Percentiles rank a stretch among this genome's conserved stretches.
These are phyloP conservation scores for Drosophila nannoptera DNA, from an alignment of 1,140 invertebrate species.

Conservation along the genomic window DNA sequence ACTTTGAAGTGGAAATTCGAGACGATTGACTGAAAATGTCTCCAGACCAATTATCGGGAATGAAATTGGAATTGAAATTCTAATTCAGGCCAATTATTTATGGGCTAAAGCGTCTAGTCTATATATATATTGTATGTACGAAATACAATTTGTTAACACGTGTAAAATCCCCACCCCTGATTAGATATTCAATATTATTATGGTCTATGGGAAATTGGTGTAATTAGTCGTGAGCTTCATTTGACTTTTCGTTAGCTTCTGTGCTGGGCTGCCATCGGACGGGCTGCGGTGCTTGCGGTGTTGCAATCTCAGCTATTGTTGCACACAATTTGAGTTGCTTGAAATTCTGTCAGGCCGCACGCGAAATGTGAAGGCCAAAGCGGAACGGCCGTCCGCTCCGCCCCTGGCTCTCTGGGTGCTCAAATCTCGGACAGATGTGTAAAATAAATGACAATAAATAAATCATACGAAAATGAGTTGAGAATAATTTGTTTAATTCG, in stretches of 20 bases:
- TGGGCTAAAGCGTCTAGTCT: too few species aligned
- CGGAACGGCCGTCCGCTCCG: slow-evolving; percentile 1
- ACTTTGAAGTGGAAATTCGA: background rate
- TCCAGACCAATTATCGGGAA: background rate
- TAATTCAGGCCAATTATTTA: too few species aligned
- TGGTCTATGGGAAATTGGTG: background rate
- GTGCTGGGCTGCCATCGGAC: slow-evolving; percentile 14
- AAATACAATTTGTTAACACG: background rate
- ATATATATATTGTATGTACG: background rate
- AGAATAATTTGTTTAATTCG: background rate
- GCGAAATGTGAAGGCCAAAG: slow-evolving; percentile 48
- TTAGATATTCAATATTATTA: slow-evolving; percentile 2
- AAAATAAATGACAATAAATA: slow-evolving; percentile 5
- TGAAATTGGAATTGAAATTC: background rate
- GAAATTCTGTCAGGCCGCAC: slow-evolving; percentile 43
- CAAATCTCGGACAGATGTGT: slow-evolving; percentile 13
- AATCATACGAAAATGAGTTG: slow-evolving; percentile 1
- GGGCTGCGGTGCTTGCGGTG: slow-evolving; percentile 22
- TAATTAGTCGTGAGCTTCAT: slow-evolving; percentile 10
- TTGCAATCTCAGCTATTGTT: slow-evolving; percentile 41
- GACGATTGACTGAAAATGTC: background rate
- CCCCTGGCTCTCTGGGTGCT: background rate
- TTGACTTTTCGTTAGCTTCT: slow-evolving; percentile 14
- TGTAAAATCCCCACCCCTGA: slow-evolving; percentile 11
- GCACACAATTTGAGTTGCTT: slow-evolving; percentile 36